Evolutionary conservation across 2,113 vertebrate species (phyloP).

Genomic region (Echinops telfairi): DNA sequence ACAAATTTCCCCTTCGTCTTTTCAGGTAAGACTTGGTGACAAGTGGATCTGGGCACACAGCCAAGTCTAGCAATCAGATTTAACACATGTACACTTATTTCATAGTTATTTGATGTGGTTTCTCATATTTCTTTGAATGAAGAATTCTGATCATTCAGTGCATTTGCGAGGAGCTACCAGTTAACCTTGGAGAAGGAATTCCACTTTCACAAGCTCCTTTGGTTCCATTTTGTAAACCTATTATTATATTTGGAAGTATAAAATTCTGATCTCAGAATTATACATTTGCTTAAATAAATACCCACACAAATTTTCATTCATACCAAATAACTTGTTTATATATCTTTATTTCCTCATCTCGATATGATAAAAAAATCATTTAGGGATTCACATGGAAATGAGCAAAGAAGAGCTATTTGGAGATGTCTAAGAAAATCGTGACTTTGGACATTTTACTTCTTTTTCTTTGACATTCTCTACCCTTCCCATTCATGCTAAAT

Average conservation of each 20-base stretch:
- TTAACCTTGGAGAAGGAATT: constrained; percentile 47
- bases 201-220: constrained; percentile 54
- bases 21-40: constrained; percentile 61
- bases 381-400: constrained; percentile 64
- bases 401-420: constrained; percentile 3
- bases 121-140: constrained; percentile 62
- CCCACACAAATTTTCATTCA: constrained; percentile 67
- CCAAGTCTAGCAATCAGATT: constrained; percentile 72
- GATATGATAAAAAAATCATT: constrained; percentile 60
- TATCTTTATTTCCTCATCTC: constrained; percentile 34
- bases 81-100: constrained; percentile 85
- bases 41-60: constrained; percentile 77
- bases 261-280: constrained; percentile 18
- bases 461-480: constrained; percentile 61
- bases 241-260: constrained; percentile 71
- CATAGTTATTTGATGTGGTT: constrained; percentile 67
- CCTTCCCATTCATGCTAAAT: constrained; percentile 1
- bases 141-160: constrained; percentile 64
- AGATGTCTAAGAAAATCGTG: constrained; percentile 58
- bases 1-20: not conserved
- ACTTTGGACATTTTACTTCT: constrained; percentile 59
- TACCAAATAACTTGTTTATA: constrained; percentile 61
- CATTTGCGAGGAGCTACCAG: constrained; percentile 25
- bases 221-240: constrained; percentile 63
- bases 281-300: constrained; percentile 70